phyloP scores from a whole-genome alignment of 2,113 vertebrate genomes.

The Aldabrachelys gigantea region DNA sequence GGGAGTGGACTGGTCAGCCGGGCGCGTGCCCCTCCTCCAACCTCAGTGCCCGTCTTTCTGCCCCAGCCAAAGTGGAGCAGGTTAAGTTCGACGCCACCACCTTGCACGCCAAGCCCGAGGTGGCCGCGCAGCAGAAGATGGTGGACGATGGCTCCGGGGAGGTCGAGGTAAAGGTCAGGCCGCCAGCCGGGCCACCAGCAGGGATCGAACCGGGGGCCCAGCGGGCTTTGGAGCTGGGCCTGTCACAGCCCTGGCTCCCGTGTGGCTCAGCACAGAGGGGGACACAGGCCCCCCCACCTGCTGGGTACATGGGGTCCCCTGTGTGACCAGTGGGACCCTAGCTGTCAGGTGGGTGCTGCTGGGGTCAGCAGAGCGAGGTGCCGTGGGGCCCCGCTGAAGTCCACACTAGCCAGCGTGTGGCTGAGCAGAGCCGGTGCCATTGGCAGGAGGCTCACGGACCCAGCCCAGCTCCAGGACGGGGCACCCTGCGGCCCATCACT shows the following conservation, averaged over 20 bases:
- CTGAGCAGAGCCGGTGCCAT: neutral
- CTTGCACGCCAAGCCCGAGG: slow-evolving; percentile 83
- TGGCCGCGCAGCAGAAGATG: slow-evolving; percentile 89
- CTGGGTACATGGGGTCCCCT: too few species aligned
- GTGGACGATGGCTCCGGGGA: slow-evolving; percentile 88
- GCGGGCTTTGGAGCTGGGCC: too few species aligned
- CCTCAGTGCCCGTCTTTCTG: neutral
- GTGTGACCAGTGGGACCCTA: too few species aligned
- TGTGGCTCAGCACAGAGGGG: too few species aligned
- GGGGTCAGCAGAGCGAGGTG: rapidly evolving
- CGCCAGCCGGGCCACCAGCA: too few species aligned
- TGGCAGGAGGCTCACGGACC: neutral
- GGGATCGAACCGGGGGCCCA: neutral
- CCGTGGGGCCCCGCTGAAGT: neutral
- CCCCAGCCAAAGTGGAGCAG: slow-evolving; percentile 88
- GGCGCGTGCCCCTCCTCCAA: neutral
- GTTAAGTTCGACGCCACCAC: slow-evolving; percentile 86
- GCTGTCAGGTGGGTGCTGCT: too few species aligned
- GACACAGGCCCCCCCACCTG: too few species aligned
- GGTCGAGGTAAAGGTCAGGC: slow-evolving; percentile 65
- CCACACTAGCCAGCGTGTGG: neutral
- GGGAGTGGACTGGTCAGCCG: too few species aligned
- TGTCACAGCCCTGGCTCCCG: too few species aligned
- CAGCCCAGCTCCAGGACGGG: too few species aligned
- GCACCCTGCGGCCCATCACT: rapidly evolving